Evolutionary conservation across 2,888 invertebrate species (phyloP).

Genomic region (Diloba caeruleocephala): DNA sequence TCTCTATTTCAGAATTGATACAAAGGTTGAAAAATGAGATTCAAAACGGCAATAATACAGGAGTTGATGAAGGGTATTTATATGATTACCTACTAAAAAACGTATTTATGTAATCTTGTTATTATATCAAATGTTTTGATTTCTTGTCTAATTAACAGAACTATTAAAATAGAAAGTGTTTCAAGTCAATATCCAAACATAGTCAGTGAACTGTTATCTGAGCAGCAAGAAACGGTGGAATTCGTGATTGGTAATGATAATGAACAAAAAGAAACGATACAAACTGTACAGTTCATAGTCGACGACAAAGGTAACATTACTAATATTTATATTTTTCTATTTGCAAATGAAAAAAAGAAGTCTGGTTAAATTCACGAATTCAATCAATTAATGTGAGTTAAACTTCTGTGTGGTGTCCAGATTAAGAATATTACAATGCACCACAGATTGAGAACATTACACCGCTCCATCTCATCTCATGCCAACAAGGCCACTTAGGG

Average conservation of each 20-base stretch:
- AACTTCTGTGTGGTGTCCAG: no score
- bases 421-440: no score
- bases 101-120: no score
- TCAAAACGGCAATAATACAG: slow-evolving; percentile 40
- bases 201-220: slow-evolving; percentile 16
- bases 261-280: slow-evolving; percentile 26
- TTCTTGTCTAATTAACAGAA: slow-evolving; percentile 25
- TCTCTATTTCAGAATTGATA: slow-evolving; percentile 68
- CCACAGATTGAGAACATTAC: no score
- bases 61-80: slow-evolving; percentile 46
- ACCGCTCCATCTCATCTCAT: no score
- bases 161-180: slow-evolving; percentile 34
- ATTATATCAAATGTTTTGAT: no score
- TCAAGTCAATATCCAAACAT: slow-evolving; percentile 30
- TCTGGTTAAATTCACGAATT: no score
- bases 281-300: slow-evolving; percentile 25
- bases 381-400: no score
- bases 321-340: neutral
- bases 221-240: slow-evolving; percentile 46
- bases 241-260: slow-evolving; percentile 36
- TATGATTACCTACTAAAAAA: neutral
- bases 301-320: slow-evolving; percentile 32
- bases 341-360: no score
- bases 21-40: slow-evolving; percentile 70
- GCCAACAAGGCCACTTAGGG: no score